Percentiles rank a stretch among this genome's conserved stretches.
phyloP scores from a whole-genome alignment of 2,888 invertebrate species.

The Belgica antarctica region DNA sequence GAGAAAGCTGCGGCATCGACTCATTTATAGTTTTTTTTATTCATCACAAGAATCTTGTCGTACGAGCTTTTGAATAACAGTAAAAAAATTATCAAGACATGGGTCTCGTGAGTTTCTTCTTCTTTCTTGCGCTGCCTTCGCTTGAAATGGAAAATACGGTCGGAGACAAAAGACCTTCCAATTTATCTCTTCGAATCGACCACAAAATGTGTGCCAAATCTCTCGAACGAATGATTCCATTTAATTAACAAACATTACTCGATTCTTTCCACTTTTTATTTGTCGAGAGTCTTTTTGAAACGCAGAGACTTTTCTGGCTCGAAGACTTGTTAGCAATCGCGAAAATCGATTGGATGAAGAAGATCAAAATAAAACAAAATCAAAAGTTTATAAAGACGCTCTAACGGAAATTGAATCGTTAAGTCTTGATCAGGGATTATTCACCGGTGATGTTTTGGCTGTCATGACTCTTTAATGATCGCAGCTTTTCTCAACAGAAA shows the following conservation, averaged over 20 bases:
- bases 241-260: conserved; percentile 27
- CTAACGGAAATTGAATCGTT: conserved; percentile 41
- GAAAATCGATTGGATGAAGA: not conserved
- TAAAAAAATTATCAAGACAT: conserved; percentile 29
- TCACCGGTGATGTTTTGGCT: too few species aligned
- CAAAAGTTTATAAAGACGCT: not conserved
- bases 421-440: conserved; percentile 25
- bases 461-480: too few species aligned
- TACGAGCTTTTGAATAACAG: conserved; percentile 42
- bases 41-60: conserved; percentile 38
- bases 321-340: conserved; percentile 25
- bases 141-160: not conserved
- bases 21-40: conserved; percentile 14
- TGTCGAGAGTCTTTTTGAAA: not conserved
- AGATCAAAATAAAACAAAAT: conserved; percentile 3
- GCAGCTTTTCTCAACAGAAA: too few species aligned
- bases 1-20: conserved; percentile 11
- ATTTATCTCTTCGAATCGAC: not conserved
- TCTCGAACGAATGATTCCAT: conserved; percentile 31
- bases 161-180: not conserved
- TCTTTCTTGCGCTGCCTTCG: conserved; percentile 1
- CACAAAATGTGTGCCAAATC: conserved; percentile 41
- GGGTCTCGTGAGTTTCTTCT: not conserved
- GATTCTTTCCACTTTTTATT: conserved; percentile 20
- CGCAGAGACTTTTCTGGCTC: not conserved